Evolutionary conservation across 2,113 vertebrate species (phyloP), one percentile per base, ranked within the genome.

Genomic region (Anhinga rufa): DNA sequence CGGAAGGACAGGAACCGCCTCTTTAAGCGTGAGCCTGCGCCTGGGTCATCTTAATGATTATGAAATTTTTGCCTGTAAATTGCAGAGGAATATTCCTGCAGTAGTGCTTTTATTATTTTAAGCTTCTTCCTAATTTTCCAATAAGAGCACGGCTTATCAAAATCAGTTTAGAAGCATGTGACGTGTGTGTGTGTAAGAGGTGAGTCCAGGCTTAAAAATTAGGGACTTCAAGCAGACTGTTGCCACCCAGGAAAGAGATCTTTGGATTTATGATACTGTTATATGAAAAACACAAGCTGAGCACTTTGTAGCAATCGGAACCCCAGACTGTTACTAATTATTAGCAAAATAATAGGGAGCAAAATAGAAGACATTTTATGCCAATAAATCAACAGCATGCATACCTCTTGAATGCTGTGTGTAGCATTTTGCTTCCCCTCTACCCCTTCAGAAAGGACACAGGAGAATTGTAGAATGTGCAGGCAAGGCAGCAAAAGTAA

Each of bases 351-450:
- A 62, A 40, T 17, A 52, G 65, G 12, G n/a, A n/a, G 42, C 38
- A 68, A 78, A 86, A 20, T 17, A 38, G 31, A 57, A 72, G 29
- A 24, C 13, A 18, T 74, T 74, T 89, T 70, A 22, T 69, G 13
- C 28, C 31, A 82, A 34, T 60, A 46, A 36, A 34, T 51, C 51
- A 36, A 6, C 57, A 66, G 61, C 25, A 51, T 22, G 28, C 51
- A 57, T 51, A 16, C 7, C 10, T 34, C 25, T 64, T 42, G 38
- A 42, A 48, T 58, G 13, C 70, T 32, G 21, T 0, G 0, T 25
- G n/a, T 18, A 49, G 44, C 22, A 10, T 74, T 93, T 86, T 74
- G 24, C 38, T 44, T 52, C 48, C 26, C 14, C 15, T 6, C 17
- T 58, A 14, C 18, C 12, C 21, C 31, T 82, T 78, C 28, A 49